phyloP scores from a whole-genome alignment of 2,113 vertebrate genomes.

The Protobothrops flavoviridis region DNA sequence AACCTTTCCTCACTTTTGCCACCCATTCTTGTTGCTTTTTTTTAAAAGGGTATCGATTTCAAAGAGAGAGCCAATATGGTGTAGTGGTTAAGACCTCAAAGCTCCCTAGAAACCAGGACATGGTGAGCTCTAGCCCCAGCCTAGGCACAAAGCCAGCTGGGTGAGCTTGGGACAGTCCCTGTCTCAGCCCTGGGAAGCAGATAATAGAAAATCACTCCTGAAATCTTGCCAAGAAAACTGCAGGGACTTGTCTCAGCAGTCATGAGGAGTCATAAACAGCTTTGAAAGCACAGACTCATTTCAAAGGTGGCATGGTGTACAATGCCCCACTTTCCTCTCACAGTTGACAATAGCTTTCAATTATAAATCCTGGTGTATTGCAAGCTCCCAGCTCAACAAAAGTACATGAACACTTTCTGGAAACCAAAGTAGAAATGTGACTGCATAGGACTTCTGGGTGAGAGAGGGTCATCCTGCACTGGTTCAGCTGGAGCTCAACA shows the following conservation, averaged over 20 bases:
- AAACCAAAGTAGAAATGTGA: slow-evolving; percentile 24
- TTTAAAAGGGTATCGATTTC: slow-evolving; percentile 5
- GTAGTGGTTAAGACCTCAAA: neutral
- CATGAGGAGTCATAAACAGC: neutral
- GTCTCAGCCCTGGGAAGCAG: neutral
- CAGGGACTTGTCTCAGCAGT: neutral
- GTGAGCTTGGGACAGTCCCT: neutral
- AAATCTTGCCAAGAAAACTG: neutral
- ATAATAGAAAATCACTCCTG: neutral
- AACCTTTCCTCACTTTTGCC: neutral
- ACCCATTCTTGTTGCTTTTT: slow-evolving; percentile 42
- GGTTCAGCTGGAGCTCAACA: neutral
- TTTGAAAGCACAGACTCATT: neutral
- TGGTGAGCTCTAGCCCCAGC: neutral
- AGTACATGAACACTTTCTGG: slow-evolving; percentile 22
- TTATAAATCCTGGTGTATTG: slow-evolving; percentile 44
- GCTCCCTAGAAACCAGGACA: neutral
- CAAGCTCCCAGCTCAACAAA: slow-evolving; percentile 43
- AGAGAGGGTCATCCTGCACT: neutral
- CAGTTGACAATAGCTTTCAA: slow-evolving; percentile 53
- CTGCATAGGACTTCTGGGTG: neutral
- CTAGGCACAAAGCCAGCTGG: neutral
- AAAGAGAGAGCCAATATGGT: slow-evolving; percentile 1
- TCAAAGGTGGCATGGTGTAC: slow-evolving; percentile 34
- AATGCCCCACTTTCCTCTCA: neutral